Base-by-base conservation (phyloP, 2,797 vertebrate species). In the Epinephelus awoara region DNA sequence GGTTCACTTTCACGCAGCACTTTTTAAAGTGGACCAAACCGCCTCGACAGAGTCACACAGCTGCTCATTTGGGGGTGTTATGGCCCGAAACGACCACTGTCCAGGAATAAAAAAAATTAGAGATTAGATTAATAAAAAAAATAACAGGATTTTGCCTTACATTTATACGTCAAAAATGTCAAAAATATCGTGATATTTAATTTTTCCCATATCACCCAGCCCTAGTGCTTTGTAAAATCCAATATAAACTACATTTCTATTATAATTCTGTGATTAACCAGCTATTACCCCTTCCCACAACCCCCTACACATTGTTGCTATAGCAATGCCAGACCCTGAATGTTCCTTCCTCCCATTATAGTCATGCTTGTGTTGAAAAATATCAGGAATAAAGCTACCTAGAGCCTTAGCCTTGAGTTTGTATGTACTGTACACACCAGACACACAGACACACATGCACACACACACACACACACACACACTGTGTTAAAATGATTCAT, bases 231-330 rank as follows among this genome's bases (percentile, higher is more conserved):
- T 29, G 2, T 19, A 40, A 58, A 21, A 46, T 67, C 27, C 3
- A n/a, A 44, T 19, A 49, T 11, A 17, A 4, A 5, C 38, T 21
- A 62, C 9, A n/a, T 59, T 46, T 61, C 42, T 73, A 52, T 54
- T 3, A 65, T 52, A 75, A 69, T 21, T 4, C 44, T 67, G 52
- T 70, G 70, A 63, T 72, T 67, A 64, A 54, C 17, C 55, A 62
- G 49, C 72, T 80, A 72, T 34, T 34, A n/a, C 76, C 23, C 84
- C 80, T 58, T 52, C 78, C 18, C 67, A 77, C 63, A 3, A 65
- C 57, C 61, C 76, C 86, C 70, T 61, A 69, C 88, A 85, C 77
- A 78, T 77, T 12, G 89, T 92, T 92, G 89, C 88, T 84, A 90
- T 91, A 86, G 89, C 79, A 73, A 91, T 87, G 72, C 71, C 2